Conservation (phyloP, 64 coral and sea anemone species). For the Acropora tenuis region DNA sequence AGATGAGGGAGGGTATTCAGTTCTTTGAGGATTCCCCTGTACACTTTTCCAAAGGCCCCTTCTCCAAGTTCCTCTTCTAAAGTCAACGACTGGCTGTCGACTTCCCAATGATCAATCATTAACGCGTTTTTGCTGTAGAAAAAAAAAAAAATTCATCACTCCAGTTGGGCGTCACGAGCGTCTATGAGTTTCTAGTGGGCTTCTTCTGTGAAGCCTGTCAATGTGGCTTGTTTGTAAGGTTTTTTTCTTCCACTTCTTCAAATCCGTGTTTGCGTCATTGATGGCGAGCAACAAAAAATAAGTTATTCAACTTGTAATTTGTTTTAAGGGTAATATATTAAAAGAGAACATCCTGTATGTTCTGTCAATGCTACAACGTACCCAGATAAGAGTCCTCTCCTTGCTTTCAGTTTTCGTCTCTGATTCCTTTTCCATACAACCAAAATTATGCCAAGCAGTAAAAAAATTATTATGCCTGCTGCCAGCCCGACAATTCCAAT, state of each 20-base stretch:
- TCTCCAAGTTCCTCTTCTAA: constrained; percentile 36
- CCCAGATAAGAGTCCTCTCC: neutral
- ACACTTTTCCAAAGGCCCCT: constrained; percentile 66
- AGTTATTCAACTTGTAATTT: no score
- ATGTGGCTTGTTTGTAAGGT: no score
- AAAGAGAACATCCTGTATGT: no score
- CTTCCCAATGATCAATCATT: constrained; percentile 42
- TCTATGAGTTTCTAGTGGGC: no score
- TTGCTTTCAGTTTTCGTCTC: neutral
- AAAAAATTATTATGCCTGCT: neutral
- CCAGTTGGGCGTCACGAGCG: no score
- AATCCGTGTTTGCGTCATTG: no score
- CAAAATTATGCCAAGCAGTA: neutral
- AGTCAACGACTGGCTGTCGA: constrained; percentile 3
- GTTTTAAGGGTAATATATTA: no score
- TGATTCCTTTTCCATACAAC: neutral
- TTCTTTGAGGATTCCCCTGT: constrained; percentile 12
- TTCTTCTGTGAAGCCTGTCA: no score
- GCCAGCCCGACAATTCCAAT: neutral
- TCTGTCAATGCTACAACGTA: neutral
- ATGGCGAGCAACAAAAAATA: no score
- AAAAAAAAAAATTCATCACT: neutral
- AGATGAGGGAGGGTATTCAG: neutral
- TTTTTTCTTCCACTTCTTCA: no score
- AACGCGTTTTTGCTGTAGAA: neutral